Conservation (phyloP, 2,888 invertebrate genomes). For the Hydraecia micacea region DNA sequence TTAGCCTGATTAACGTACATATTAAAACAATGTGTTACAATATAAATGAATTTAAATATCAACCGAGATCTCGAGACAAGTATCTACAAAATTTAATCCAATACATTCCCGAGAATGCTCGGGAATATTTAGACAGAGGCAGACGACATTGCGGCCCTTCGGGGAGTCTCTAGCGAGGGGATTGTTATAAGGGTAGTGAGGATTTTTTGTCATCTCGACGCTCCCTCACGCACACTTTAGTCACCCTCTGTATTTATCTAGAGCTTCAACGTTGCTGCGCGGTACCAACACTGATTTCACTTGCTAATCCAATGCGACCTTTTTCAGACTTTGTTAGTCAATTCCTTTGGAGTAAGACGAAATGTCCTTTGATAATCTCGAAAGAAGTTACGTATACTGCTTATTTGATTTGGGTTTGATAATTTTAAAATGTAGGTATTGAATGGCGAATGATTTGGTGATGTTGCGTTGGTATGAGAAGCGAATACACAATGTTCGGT, state of each 20-base stretch:
- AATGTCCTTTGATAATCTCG: slow-evolving; percentile 51
- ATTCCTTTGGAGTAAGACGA: slow-evolving; percentile 51
- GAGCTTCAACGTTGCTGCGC: slow-evolving; percentile 55
- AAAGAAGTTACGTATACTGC: slow-evolving; percentile 46
- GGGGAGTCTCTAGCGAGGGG: slow-evolving; percentile 48
- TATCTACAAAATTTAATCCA: slow-evolving; percentile 48
- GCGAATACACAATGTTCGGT: background rate
- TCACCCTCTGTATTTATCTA: slow-evolving; percentile 61
- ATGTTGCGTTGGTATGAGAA: too few relatives aligned
- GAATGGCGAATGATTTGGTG: background rate
- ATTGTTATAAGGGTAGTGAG: slow-evolving; percentile 58
- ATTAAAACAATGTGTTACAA: slow-evolving; percentile 3
- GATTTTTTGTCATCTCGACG: slow-evolving; percentile 68
- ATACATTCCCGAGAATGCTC: slow-evolving; percentile 57
- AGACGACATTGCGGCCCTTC: slow-evolving; percentile 57
- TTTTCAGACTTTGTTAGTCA: slow-evolving; percentile 60
- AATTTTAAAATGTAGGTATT: slow-evolving; percentile 5
- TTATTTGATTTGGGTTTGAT: slow-evolving; percentile 48
- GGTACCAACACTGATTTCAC: slow-evolving; percentile 65
- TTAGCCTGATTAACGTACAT: background rate
- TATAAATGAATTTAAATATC: slow-evolving; percentile 21
- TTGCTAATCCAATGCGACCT: slow-evolving; percentile 66
- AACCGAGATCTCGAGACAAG: background rate
- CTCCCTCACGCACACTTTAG: slow-evolving; percentile 59
- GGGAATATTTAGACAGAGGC: slow-evolving; percentile 65